phyloP scores from a whole-genome alignment of 2,797 vertebrate species.

The Vireo griseus region DNA sequence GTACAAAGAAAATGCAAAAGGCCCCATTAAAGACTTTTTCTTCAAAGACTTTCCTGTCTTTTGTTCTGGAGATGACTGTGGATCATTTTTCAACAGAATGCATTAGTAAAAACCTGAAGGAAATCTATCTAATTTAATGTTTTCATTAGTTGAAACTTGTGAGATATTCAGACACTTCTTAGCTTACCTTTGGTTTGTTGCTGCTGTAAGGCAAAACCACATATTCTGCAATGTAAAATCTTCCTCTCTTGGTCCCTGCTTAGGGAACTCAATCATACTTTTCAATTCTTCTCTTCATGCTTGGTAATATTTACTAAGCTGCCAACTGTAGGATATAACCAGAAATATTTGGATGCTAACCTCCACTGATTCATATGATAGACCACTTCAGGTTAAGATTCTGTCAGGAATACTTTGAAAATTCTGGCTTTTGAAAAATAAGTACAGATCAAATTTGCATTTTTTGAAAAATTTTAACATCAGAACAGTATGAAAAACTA shows the following conservation, averaged over 20 bases:
- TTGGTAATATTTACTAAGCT: not conserved
- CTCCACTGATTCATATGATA: not conserved
- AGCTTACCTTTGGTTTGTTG: not conserved
- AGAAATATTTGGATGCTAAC: not conserved
- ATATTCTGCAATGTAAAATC: not conserved
- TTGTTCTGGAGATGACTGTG: conserved; percentile 16
- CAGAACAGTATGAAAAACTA: not conserved
- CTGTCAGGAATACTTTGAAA: not conserved
- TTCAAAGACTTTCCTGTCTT: conserved; percentile 6
- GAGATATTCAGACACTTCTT: not conserved
- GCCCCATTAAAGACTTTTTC: conserved; percentile 16
- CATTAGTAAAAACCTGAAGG: not conserved
- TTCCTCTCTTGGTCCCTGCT: not conserved
- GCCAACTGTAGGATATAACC: not conserved
- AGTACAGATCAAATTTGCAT: not conserved
- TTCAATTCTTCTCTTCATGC: not conserved
- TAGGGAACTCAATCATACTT: not conserved
- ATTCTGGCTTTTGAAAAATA: not conserved
- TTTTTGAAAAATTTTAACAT: not conserved
- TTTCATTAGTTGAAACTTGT: not conserved
- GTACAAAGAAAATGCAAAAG: not conserved
- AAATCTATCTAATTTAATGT: conserved; percentile 16
- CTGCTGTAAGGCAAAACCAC: not conserved
- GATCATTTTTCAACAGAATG: conserved; percentile 9
- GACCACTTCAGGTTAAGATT: not conserved